Base-by-base conservation (phyloP, 2,888 invertebrate genomes). In the Hirtodrosophila histrioides region DNA sequence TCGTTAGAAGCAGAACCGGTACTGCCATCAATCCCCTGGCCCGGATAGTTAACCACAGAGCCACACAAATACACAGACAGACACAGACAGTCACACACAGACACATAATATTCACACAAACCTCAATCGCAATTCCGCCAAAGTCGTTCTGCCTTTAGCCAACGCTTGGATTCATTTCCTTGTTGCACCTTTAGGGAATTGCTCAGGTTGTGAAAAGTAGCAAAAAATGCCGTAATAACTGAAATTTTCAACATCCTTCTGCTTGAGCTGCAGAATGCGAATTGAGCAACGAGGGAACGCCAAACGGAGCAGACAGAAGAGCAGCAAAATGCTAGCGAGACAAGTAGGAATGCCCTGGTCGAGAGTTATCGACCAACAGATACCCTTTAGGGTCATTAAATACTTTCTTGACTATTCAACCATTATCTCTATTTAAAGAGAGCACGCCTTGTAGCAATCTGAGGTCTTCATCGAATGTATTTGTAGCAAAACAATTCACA, bases 181-280 rank as follows among this genome's bases (percentile, higher is more conserved):
- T 44, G 69, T 64, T 69, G 72, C 78, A 78, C 78, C 82, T 78
- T 78, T 40, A 41, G 82, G 67, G 82, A 78, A 75, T 70, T 65
- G 61, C 62, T 48, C 64, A 55, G 51, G 31, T 55, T 78, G 51
- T 60, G 56, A 69, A 64, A 77, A 65, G 58, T 58, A 62, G 64
- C 58, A 24, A 43, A 56, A 63, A 74, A 55, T 41, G 17, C 45
- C 53, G 8, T 45, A 53, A 68, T 63, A 73, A 73, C 63, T 60
- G 39, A 54, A 57, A 73, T 61, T 69, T 54, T 27, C 60, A 54
- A 27, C 64, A 64, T 29, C 39, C 46, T 51, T 55, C 33, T 23
- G 37, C 29, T 37, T 45, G 53, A 49, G 7, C 29, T 10, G 23
- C 53, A 31, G 46, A 12, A 31, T 7, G 9, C 9, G 31, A 31